These are phyloP conservation scores for Bursaphelenchus mucronatus DNA, from an alignment of 1,140 invertebrate species.

Conservation along the genomic window DNA sequence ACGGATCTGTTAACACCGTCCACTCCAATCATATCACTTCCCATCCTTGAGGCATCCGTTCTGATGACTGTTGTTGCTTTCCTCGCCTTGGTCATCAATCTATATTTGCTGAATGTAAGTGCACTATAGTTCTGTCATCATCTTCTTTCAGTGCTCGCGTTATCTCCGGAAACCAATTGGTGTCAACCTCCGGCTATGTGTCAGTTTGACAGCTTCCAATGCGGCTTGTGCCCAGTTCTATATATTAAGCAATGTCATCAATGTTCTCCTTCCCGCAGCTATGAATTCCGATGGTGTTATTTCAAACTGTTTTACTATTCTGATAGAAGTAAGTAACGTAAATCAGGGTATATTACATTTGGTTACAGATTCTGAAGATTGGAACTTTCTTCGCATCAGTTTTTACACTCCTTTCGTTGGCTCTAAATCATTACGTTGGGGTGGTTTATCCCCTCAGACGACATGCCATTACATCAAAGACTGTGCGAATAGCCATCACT, in stretches of 20 bases:
- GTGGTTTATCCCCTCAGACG: conserved; percentile 45
- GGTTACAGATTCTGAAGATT: conserved; percentile 50
- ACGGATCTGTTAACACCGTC: not conserved
- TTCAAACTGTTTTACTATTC: conserved; percentile 46
- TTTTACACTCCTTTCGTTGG: conserved; percentile 44
- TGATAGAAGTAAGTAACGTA: conserved; percentile 39
- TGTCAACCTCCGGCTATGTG: conserved; percentile 47
- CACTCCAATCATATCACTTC: conserved; percentile 11
- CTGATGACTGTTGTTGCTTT: conserved; percentile 23
- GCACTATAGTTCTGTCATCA: not conserved
- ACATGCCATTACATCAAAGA: conserved; percentile 32
- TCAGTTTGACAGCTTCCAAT: conserved; percentile 49
- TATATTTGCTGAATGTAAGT: conserved; percentile 30
- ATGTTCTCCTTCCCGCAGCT: conserved; percentile 40
- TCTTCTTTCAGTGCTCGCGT: conserved; percentile 42
- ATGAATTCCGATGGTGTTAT: conserved; percentile 24
- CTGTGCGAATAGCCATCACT: conserved; percentile 33
- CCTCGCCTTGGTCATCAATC: conserved; percentile 25
- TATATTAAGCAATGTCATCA: conserved; percentile 47
- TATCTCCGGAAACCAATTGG: conserved; percentile 46
- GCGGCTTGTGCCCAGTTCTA: conserved; percentile 49
- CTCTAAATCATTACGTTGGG: conserved; percentile 50
- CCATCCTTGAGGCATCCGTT: conserved; percentile 28
- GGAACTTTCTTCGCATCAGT: conserved; percentile 51
- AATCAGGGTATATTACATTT: not conserved